Conservation (phyloP, 2,888 invertebrate genomes). For the Trichogramma evanescens region DNA sequence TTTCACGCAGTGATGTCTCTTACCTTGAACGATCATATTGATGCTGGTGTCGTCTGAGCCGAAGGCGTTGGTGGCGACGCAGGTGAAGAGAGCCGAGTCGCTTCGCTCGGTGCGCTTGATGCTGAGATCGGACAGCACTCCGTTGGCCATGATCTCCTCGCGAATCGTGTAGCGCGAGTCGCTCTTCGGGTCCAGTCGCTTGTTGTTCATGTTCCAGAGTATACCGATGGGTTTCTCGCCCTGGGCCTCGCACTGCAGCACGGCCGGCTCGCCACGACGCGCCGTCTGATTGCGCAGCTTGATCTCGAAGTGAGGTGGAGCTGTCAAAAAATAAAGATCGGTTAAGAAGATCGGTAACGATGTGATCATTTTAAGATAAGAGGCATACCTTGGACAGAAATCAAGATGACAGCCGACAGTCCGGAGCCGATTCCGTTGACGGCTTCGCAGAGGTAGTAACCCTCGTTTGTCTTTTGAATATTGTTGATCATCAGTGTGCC, state of each 20-base stretch:
- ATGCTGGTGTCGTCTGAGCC: slow-evolving; percentile 93
- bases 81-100: slow-evolving; percentile 84
- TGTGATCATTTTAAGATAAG: slow-evolving; percentile 1
- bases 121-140: slow-evolving; percentile 80
- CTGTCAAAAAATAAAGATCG: slow-evolving; percentile 48
- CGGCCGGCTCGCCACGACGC: slow-evolving; percentile 82
- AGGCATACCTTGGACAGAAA: slow-evolving; percentile 80
- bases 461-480: slow-evolving; percentile 88
- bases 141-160: slow-evolving; percentile 81
- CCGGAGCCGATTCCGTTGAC: slow-evolving; percentile 94
- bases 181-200: slow-evolving; percentile 80
- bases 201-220: slow-evolving; percentile 91
- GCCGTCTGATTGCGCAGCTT: slow-evolving; percentile 88
- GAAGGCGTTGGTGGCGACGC: slow-evolving; percentile 88
- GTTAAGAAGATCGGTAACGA: not conserved
- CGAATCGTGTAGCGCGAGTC: slow-evolving; percentile 80
- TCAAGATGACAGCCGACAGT: slow-evolving; percentile 85
- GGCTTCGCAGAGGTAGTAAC: slow-evolving; percentile 91
- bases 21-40: slow-evolving; percentile 88
- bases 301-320: slow-evolving; percentile 88
- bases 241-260: slow-evolving; percentile 85
- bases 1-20: slow-evolving; percentile 4
- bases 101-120: slow-evolving; percentile 83
- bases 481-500: slow-evolving; percentile 85
- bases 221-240: slow-evolving; percentile 93